phyloP scores from a whole-genome alignment of 2,888 invertebrate genomes.

The Agrenia bidenticulata region DNA sequence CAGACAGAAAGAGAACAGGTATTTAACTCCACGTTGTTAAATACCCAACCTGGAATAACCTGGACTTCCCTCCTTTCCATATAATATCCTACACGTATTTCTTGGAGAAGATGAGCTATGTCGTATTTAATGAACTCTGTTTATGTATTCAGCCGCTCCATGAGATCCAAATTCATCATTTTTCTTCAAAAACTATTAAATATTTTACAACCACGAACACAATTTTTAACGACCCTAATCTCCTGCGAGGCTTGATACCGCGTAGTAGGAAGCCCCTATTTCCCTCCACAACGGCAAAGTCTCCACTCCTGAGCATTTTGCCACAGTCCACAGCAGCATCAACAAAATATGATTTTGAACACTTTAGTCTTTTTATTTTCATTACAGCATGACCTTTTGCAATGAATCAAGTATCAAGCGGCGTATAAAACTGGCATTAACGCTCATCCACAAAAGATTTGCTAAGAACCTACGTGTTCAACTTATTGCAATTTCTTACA shows the following conservation, averaged over 20 bases:
- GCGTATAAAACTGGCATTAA: too few species aligned
- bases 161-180: conserved; percentile 27
- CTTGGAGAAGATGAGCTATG: conserved; percentile 10
- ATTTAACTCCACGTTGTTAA: conserved; percentile 23
- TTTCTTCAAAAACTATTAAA: conserved; percentile 20
- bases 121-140: conserved; percentile 21
- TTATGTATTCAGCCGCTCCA: conserved; percentile 30
- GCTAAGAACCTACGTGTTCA: too few species aligned
- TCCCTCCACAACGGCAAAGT: too few species aligned
- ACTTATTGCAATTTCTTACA: too few species aligned
- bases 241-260: not conserved
- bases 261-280: too few species aligned
- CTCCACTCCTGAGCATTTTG: too few species aligned
- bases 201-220: conserved; percentile 12
- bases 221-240: conserved; percentile 13
- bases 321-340: too few species aligned
- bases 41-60: not conserved
- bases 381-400: too few species aligned
- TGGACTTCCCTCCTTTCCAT: not conserved
- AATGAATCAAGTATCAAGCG: too few species aligned
- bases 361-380: too few species aligned
- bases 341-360: too few species aligned
- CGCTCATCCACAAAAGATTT: too few species aligned
- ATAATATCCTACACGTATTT: not conserved
- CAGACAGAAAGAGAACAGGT: conserved; percentile 27